These are phyloP conservation scores for Steinernema carpocapsae DNA, from an alignment of 2,888 invertebrate species.

Conservation along the genomic window DNA sequence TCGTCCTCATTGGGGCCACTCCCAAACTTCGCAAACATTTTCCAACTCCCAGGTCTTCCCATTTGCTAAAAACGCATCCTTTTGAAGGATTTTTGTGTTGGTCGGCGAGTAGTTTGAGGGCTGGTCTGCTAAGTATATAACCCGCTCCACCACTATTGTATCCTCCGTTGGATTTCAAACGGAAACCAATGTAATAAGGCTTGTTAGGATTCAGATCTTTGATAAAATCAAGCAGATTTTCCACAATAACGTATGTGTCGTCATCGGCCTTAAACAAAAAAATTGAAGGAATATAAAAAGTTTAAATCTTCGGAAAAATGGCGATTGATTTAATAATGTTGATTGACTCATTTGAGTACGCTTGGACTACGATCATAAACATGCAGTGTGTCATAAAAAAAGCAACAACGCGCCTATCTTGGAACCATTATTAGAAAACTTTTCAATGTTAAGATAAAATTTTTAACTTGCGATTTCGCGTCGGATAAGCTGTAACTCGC, in stretches of 20 bases:
- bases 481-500: too few species aligned
- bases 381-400: too few species aligned
- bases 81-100: neutral
- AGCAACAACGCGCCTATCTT: too few species aligned
- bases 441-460: too few species aligned
- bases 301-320: too few species aligned
- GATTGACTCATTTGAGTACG: too few species aligned
- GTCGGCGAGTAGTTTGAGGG: neutral
- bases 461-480: too few species aligned
- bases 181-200: neutral
- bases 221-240: neutral
- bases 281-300: too few species aligned
- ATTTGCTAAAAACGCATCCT: neutral
- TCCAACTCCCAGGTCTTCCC: neutral
- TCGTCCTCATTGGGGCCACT: neutral
- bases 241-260: neutral
- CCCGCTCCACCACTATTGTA: constrained; percentile 8
- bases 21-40: neutral
- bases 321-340: too few species aligned
- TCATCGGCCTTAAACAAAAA: neutral
- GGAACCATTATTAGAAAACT: too few species aligned
- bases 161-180: neutral
- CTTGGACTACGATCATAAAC: too few species aligned
- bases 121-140: neutral
- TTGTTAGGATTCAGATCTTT: neutral